Evolutionary conservation across 2,113 vertebrate genomes (phyloP).

Genomic region (Lophura nycthemera): DNA sequence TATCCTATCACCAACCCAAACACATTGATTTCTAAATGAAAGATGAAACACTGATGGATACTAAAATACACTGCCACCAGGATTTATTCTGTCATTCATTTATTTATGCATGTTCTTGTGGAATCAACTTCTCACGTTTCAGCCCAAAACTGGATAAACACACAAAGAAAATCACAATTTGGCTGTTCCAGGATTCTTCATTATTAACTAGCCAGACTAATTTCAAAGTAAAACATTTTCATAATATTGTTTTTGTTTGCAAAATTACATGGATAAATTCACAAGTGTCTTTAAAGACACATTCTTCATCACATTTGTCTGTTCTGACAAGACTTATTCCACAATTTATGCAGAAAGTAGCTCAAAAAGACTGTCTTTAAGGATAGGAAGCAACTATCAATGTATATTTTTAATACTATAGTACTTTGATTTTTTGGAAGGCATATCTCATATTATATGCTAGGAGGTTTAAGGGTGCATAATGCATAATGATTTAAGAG

Average conservation of each 20-base stretch:
- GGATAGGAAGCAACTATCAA: not conserved
- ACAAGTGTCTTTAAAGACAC: not conserved
- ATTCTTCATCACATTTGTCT: not conserved
- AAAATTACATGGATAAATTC: not conserved
- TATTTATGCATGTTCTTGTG: conserved; percentile 45
- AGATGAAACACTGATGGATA: not conserved
- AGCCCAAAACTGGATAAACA: conserved; percentile 58
- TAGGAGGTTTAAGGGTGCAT: not conserved
- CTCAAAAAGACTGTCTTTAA: not conserved
- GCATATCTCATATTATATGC: not conserved
- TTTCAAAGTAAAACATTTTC: not conserved
- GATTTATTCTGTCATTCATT: not conserved
- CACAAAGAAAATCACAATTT: not conserved
- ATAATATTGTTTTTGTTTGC: not conserved
- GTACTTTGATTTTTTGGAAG: not conserved
- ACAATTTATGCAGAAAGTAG: not conserved
- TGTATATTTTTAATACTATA: not conserved
- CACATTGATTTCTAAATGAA: not conserved
- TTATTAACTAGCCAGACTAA: conserved; percentile 44
- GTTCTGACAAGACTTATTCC: not conserved
- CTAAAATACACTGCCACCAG: not conserved
- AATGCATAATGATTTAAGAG: not conserved
- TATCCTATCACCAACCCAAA: not conserved
- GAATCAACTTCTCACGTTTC: conserved; percentile 7
- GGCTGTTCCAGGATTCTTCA: conserved; percentile 24